Conservation (phyloP, 2,797 vertebrate species). For the Synaphobranchus kaupii region DNA sequence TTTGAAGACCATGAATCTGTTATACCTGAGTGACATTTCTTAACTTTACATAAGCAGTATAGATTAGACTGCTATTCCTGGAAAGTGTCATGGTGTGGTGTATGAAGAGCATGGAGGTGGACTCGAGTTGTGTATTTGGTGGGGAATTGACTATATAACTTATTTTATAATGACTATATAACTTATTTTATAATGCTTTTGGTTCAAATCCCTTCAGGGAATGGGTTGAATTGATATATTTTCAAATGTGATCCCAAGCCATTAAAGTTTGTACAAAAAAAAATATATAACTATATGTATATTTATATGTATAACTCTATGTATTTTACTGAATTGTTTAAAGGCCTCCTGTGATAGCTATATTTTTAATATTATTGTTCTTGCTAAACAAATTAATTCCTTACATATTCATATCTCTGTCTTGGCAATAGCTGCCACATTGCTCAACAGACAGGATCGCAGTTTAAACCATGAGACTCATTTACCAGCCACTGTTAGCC, state of each 20-base stretch:
- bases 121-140: too few relatives aligned
- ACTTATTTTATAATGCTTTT: too few relatives aligned
- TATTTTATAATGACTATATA: too few relatives aligned
- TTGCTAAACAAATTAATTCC: neutral
- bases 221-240: neutral
- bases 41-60: too few relatives aligned
- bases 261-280: neutral
- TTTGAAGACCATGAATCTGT: too few relatives aligned
- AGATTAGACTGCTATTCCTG: too few relatives aligned
- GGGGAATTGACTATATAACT: too few relatives aligned
- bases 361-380: neutral
- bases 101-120: too few relatives aligned
- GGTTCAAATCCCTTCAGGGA: too few relatives aligned
- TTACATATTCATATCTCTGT: neutral
- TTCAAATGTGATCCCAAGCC: neutral
- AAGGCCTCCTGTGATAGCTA: neutral
- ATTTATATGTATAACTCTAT: too few relatives aligned
- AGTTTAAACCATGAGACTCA: neutral
- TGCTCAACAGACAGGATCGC: neutral
- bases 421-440: neutral
- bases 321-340: neutral
- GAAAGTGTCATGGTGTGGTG: too few relatives aligned
- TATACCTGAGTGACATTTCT: too few relatives aligned
- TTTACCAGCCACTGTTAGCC: neutral
- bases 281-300: neutral